Base-by-base conservation (phyloP, 2,113 vertebrate species). In the Myodes glareolus region DNA sequence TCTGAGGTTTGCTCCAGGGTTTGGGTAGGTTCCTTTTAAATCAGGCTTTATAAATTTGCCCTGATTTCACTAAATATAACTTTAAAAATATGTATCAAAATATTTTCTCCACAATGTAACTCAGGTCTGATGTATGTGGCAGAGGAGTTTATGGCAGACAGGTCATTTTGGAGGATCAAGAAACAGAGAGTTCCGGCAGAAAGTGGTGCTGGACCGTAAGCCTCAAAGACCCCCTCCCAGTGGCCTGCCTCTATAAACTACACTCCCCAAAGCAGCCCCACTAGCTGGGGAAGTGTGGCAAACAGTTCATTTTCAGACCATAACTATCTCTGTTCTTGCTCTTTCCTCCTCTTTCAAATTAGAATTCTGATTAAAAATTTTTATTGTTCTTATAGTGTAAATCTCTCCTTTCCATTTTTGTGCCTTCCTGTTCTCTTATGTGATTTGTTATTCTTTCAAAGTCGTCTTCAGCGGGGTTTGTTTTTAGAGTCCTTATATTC, bases 401-500 rank as follows among this genome's bases (percentile, higher is more conserved):
- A 36, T 88, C 65, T 65, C 42, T 27, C 3, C 42, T 36, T 31
- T 29, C 42, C 31, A 5, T 73, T 82, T 3, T 77, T 5, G 25
- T 33, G 9, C 75, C 36, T 88, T 73, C 10, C 73, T 88, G 65
- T 14, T 93, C 95, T 95, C 76, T 63, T 39, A 14, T n/a, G 45
- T 27, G 65, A 61, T 82, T 81, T 88, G 4, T 67, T 67, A 67
- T 67, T 90, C 67, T 91, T 88, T 6, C 50, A 33, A 95, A 29
- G 36, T 77, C 4, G 42, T 73, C 76, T 61, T 94, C 87, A 85
- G 19, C 9, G 73, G 39, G 42, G 7, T 93, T 88, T 95, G 36
- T 80, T 97, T 89, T 91, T n/a, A 68, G 42, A 91, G 63, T 78
- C 76, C 14, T 29, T 86, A 8, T 76, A n/a, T 78, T 93, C 31